phyloP scores from a whole-genome alignment of 1,140 invertebrate genomes.

The Glossosoma conforme region DNA sequence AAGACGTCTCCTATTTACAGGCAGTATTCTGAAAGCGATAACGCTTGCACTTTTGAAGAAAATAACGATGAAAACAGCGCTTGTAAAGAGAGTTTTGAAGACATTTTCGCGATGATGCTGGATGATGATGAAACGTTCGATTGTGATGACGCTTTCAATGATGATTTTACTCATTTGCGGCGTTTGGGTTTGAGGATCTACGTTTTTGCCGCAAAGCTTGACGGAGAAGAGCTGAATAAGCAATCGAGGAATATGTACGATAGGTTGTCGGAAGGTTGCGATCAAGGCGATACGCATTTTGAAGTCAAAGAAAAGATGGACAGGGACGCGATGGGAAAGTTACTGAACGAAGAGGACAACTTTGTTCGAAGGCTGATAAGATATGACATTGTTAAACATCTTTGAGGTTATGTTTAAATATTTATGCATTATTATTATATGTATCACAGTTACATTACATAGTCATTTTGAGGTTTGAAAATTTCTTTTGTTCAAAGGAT shows the following conservation, averaged over 20 bases:
- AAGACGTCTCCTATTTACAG: conserved; percentile 11
- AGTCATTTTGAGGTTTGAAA: too few species aligned
- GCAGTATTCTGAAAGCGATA: too few species aligned
- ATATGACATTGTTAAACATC: conserved; percentile 24
- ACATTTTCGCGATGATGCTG: conserved; percentile 3
- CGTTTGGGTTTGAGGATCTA: conserved; percentile 12
- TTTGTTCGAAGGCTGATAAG: conserved; percentile 20
- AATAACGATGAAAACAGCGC: too few species aligned
- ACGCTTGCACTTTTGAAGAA: too few species aligned
- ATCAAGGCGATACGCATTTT: conserved; percentile 24
- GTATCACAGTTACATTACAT: too few species aligned
- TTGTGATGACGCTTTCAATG: conserved; percentile 15
- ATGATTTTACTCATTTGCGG: conserved; percentile 17
- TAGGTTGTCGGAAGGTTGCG: conserved; percentile 17
- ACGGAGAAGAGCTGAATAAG: conserved; percentile 5
- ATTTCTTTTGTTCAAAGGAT: too few species aligned
- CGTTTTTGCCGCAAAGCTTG: conserved; percentile 17
- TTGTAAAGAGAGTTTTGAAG: too few species aligned
- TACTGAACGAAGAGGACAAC: conserved; percentile 19
- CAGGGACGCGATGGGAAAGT: conserved; percentile 1
- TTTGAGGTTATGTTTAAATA: neutral
- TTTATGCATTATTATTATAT: too few species aligned
- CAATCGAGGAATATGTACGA: conserved; percentile 28
- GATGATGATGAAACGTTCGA: neutral
- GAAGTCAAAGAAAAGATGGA: conserved; percentile 22